These are phyloP conservation scores for Ridgeia piscesae DNA, from an alignment of 1,140 invertebrate genomes.

Conservation along the genomic window DNA sequence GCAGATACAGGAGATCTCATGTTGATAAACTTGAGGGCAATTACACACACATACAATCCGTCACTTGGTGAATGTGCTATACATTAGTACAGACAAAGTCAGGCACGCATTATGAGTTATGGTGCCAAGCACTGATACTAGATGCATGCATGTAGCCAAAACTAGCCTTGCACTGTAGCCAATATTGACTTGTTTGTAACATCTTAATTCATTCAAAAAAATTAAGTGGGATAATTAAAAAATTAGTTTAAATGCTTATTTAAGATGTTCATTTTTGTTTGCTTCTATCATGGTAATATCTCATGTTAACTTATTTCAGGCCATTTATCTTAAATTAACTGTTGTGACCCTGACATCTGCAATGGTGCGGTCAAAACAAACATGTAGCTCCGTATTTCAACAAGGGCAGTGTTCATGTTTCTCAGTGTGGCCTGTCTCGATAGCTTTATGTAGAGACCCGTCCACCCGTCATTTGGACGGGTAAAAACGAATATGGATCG, in stretches of 20 bases:
- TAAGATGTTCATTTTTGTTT: too few species aligned
- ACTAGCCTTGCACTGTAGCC: too few species aligned
- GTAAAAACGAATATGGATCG: too few species aligned
- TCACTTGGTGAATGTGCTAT: background rate
- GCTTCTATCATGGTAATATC: background rate
- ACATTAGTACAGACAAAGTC: background rate
- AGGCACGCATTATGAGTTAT: background rate
- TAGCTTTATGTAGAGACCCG: too few species aligned
- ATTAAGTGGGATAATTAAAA: background rate
- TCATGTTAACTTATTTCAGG: background rate
- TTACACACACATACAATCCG: background rate
- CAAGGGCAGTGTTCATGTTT: too few species aligned
- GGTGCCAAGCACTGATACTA: background rate
- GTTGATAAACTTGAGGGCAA: too few species aligned
- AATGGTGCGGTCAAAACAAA: background rate
- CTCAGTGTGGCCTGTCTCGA: too few species aligned
- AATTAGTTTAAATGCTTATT: too few species aligned
- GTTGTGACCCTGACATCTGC: background rate
- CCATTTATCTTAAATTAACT: background rate
- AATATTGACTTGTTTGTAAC: too few species aligned
- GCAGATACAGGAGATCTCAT: too few species aligned
- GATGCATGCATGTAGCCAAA: too few species aligned
- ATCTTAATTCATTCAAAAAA: background rate
- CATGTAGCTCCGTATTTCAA: background rate
- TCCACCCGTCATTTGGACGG: too few species aligned